Conservation (phyloP, 2,888 invertebrate species). For the Minunthozetes semirufus region DNA sequence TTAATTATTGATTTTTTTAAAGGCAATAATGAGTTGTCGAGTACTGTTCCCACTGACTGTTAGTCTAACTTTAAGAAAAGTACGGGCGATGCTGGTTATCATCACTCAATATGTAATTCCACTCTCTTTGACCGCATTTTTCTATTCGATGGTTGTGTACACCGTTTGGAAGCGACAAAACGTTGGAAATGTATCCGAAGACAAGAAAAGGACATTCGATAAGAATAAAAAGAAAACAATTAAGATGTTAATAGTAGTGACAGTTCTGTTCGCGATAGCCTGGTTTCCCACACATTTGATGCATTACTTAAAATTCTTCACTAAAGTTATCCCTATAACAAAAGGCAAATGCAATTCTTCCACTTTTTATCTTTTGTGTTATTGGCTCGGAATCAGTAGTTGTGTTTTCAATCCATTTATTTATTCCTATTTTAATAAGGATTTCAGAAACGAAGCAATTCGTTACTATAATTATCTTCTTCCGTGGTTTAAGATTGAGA, state of each 20-base stretch:
- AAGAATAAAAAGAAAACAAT: constrained; percentile 27
- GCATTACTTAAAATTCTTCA: constrained; percentile 22
- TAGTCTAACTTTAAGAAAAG: neutral
- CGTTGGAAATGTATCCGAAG: neutral
- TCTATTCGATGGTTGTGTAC: constrained; percentile 10
- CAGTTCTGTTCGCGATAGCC: constrained; percentile 11
- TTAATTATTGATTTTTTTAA: neutral
- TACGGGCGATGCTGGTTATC: neutral
- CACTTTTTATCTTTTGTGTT: constrained; percentile 25
- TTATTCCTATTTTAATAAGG: constrained; percentile 33
- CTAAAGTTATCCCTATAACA: constrained; percentile 3
- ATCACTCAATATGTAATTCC: constrained; percentile 30
- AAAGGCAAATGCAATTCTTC: constrained; percentile 6
- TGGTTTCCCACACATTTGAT: constrained; percentile 14
- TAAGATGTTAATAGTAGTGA: constrained; percentile 29
- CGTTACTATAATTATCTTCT: constrained; percentile 16
- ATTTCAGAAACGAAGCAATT: constrained; percentile 16
- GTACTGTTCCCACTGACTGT: neutral
- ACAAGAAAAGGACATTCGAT: constrained; percentile 14
- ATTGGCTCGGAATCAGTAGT: constrained; percentile 31
- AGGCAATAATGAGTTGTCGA: constrained; percentile 28
- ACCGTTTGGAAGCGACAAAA: constrained; percentile 23
- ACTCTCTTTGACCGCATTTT: neutral
- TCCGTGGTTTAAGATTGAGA: neutral
- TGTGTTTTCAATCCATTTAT: constrained; percentile 30